phyloP scores from a whole-genome alignment of 2,113 vertebrate genomes.

The Aix galericulata region DNA sequence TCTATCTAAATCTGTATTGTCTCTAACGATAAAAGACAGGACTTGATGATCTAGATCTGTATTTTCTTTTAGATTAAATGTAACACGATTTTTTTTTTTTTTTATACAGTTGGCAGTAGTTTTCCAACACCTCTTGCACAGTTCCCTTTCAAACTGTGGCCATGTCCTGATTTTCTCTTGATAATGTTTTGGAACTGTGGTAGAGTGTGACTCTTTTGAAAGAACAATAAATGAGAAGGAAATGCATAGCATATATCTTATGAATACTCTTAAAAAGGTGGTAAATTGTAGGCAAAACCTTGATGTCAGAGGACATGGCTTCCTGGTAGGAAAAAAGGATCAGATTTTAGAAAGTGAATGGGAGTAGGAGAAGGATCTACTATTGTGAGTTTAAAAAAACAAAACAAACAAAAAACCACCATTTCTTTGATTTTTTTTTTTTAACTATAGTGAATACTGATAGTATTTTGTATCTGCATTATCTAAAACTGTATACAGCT shows the following conservation, averaged over 20 bases:
- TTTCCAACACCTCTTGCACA: not conserved
- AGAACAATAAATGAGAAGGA: not conserved
- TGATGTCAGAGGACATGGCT: not conserved
- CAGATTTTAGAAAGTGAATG: not conserved
- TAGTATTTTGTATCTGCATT: not conserved
- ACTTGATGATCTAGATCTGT: not conserved
- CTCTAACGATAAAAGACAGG: too few species aligned
- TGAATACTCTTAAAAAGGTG: not conserved
- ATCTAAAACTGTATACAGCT: not conserved
- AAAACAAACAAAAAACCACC: too few species aligned
- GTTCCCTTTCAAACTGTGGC: not conserved
- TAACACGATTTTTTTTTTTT: not conserved
- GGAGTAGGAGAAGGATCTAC: not conserved
- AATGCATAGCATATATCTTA: rapidly evolving
- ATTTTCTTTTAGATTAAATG: not conserved
- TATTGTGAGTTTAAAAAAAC: not conserved
- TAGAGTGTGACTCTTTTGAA: not conserved
- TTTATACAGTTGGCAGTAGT: not conserved
- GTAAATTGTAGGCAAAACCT: not conserved
- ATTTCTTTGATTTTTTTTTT: not conserved
- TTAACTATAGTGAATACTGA: not conserved
- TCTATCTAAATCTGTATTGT: too few species aligned
- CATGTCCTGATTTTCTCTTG: not conserved
- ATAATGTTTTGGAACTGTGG: not conserved
- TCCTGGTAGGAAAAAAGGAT: not conserved